Evolutionary conservation across 2,113 vertebrate genomes (phyloP), one percentile per base, ranked within the genome.

Genomic region (Rostratula benghalensis): DNA sequence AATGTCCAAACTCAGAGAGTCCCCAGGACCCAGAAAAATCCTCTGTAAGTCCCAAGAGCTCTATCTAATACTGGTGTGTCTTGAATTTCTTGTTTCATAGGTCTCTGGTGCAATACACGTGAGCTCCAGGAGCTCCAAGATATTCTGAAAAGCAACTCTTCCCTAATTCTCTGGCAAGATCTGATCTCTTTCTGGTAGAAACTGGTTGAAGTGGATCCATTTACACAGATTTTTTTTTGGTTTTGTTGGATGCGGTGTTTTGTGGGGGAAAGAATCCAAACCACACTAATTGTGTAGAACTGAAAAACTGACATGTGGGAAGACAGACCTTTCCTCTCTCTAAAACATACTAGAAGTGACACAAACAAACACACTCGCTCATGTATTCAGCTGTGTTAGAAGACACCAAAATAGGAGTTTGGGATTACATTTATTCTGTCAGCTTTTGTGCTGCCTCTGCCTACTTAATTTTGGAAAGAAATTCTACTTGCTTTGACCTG

Each of bases 191-290:
- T 65, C 27, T 41, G 11, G 12, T 33, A 70, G 15, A 67, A 81
- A 64, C 2, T 43, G 11, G 4, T 18, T 31, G 4, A 69, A 83
- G 65, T n/a, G 1, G 11, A 68, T 54, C 11, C 2, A 22, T 46
- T 63, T 61, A 25, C 31, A 18, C 2, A 60, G 60, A 65, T 31
- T 1, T 31, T 51, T 25, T 0, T 5, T 73, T 39, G 3, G 0
- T 54, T 80, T 60, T 64, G 20, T 59, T 48, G 11, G 13, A 53
- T 61, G 5, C 12, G 17, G 3, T 2, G 39, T 81, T 87, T 17
- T 22, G 5, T 16, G 20, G 4, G 18, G 15, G 6, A 56, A 21
- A 71, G 7, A 0, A 0, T 12, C 3, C 1, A 68, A 33, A 39
- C 2, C 33, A 48, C 25, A 10, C 4, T 14, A 25, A 11, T 21